These are phyloP conservation scores for Prorops nasuta DNA, from an alignment of 1,140 invertebrate genomes.

Conservation along the genomic window DNA sequence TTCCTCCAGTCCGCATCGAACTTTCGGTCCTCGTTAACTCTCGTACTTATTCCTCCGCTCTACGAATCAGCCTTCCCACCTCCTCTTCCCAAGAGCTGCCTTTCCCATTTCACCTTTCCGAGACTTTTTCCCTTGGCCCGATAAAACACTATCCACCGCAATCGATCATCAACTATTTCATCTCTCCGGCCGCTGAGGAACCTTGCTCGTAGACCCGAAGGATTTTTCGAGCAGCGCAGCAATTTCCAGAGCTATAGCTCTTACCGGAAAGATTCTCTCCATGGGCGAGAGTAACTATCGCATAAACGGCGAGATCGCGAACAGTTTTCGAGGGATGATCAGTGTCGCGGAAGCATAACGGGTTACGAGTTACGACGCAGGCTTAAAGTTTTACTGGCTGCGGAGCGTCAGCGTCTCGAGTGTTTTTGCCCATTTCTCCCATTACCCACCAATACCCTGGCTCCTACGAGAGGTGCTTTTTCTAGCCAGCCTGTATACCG, in stretches of 20 bases:
- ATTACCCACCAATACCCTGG: too few relatives aligned
- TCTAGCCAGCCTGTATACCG: too few relatives aligned
- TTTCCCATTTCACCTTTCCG: background rate
- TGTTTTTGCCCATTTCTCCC: conserved; percentile 25
- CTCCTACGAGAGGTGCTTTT: too few relatives aligned
- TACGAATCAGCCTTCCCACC: background rate
- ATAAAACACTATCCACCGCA: too few relatives aligned
- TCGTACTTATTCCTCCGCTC: background rate
- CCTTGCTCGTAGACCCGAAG: too few relatives aligned
- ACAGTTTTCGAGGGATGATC: conserved; percentile 41
- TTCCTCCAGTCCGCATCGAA: background rate
- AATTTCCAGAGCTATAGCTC: conserved; percentile 16
- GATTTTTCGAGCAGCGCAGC: too few relatives aligned
- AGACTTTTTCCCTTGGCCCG: background rate
- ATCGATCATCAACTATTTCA: too few relatives aligned
- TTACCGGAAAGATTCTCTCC: conserved; percentile 14
- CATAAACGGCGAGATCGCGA: conserved; percentile 39
- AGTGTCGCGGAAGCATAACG: conserved; percentile 35
- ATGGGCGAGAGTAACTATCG: conserved; percentile 28
- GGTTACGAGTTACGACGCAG: conserved; percentile 39
- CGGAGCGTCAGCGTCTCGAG: conserved; percentile 41
- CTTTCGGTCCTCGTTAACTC: conserved; percentile 12
- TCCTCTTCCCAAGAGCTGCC: background rate
- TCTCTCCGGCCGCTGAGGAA: too few relatives aligned
- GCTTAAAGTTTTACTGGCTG: conserved; percentile 45